Conservation (phyloP, 2,888 invertebrate genomes). For the Stictocephala bisonia region DNA sequence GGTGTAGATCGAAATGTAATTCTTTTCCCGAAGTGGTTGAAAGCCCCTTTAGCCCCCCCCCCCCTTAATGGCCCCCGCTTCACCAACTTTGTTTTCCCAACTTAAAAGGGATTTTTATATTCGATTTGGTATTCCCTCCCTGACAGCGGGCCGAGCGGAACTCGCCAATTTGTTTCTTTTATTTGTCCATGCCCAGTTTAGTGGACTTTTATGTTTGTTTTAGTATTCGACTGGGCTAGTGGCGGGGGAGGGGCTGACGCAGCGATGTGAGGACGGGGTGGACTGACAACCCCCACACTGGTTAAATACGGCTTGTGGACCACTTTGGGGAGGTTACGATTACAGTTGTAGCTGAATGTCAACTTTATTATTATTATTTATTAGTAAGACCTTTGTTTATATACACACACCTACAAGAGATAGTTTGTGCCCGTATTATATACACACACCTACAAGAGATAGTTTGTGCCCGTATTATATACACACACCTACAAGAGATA, state of each 20-base stretch:
- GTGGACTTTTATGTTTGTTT: slow-evolving; percentile 47
- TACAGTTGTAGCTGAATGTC: too few relatives aligned
- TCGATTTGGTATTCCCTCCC: slow-evolving; percentile 43
- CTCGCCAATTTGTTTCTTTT: slow-evolving; percentile 41
- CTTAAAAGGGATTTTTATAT: slow-evolving; percentile 48
- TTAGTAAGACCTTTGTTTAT: too few relatives aligned
- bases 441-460: too few relatives aligned
- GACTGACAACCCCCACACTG: neutral
- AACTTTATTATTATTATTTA: too few relatives aligned
- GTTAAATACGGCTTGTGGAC: slow-evolving; percentile 27
- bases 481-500: too few relatives aligned
- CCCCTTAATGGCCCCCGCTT: slow-evolving; percentile 35
- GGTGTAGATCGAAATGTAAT: slow-evolving; percentile 49
- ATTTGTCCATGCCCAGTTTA: slow-evolving; percentile 38
- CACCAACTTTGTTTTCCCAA: slow-evolving; percentile 45
- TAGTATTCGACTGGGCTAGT: neutral
- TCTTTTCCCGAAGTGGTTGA: slow-evolving; percentile 49
- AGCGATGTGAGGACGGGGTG: neutral
- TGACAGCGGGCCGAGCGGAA: slow-evolving; percentile 30
- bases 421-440: too few relatives aligned
- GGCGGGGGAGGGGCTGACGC: neutral
- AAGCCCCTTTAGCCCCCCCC: slow-evolving; percentile 47
- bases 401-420: too few relatives aligned
- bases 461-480: too few relatives aligned
- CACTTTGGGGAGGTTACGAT: too few relatives aligned